phyloP scores from a whole-genome alignment of 2,888 invertebrate genomes.

The Nemurella pictetii region DNA sequence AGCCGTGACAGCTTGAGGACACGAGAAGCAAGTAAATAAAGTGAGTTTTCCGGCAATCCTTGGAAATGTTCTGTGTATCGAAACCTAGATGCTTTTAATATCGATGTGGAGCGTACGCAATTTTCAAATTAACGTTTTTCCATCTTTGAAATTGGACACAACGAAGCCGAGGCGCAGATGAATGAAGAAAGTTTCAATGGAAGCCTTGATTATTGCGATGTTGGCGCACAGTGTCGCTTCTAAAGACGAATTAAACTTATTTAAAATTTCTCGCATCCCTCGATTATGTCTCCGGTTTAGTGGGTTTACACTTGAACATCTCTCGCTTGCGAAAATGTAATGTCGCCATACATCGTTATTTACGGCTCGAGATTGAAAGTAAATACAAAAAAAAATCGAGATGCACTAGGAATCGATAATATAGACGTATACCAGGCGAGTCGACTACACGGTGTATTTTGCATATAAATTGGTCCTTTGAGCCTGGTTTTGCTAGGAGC shows the following conservation, averaged over 20 bases:
- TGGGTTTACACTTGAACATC: not conserved
- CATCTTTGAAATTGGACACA: not conserved
- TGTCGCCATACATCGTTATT: conserved; percentile 1
- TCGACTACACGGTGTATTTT: conserved; percentile 29
- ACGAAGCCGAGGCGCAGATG: not conserved
- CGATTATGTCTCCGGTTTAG: not conserved
- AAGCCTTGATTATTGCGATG: not conserved
- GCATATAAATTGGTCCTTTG: conserved; percentile 33
- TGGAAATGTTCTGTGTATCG: too few relatives aligned
- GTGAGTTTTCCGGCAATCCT: too few relatives aligned
- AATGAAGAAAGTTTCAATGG: not conserved
- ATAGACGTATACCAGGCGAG: conserved; percentile 21
- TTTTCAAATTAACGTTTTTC: not conserved
- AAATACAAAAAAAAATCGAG: conserved; percentile 29
- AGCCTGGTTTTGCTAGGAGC: conserved; percentile 21
- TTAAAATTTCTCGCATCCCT: not conserved
- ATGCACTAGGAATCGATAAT: conserved; percentile 30
- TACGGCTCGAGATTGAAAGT: conserved; percentile 23
- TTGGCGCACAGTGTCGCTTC: not conserved
- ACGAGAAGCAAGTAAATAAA: too few relatives aligned
- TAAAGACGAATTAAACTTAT: not conserved
- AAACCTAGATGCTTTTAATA: not conserved
- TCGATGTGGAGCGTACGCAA: not conserved
- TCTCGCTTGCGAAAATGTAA: not conserved
- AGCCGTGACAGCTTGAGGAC: too few relatives aligned